A percentile compares a stretch with the other conserved stretches of the same genome.
These are phyloP conservation scores for Idris sp. DNA, from an alignment of 1,140 invertebrate genomes.

Conservation along the genomic window DNA sequence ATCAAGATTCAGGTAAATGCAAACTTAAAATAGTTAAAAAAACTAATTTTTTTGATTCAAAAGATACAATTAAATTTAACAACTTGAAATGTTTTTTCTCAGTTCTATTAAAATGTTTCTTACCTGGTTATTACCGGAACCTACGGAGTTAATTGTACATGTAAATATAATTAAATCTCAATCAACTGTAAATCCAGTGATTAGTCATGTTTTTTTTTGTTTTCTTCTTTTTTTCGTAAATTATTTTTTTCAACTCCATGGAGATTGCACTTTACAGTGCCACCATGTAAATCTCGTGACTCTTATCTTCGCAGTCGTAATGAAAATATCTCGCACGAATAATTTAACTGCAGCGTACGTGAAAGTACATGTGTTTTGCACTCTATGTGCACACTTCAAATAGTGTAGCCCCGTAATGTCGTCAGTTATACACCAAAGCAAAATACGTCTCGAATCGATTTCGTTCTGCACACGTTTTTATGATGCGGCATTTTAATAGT, in stretches of 20 bases:
- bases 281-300: conserved; percentile 50
- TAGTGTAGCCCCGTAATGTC: conserved; percentile 10
- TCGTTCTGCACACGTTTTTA: neutral
- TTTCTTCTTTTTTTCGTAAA: conserved; percentile 4
- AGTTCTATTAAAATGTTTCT: neutral
- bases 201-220: no score
- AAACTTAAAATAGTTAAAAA: no score
- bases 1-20: no score
- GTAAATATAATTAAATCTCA: conserved; percentile 42
- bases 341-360: conserved; percentile 49
- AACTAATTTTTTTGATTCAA: no score
- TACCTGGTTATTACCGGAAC: neutral
- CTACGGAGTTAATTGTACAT: conserved; percentile 37
- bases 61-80: no score
- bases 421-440: neutral
- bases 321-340: conserved; percentile 52
- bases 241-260: neutral
- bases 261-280: conserved; percentile 4
- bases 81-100: no score
- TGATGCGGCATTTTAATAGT: no score
- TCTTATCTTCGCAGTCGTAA: conserved; percentile 51
- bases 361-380: conserved; percentile 55
- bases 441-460: conserved; percentile 7
- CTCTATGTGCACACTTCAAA: conserved; percentile 15
- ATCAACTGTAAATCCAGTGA: conserved; percentile 34